phyloP scores from a whole-genome alignment of 2,888 invertebrate genomes.

The Scaptomyza tumidula region DNA sequence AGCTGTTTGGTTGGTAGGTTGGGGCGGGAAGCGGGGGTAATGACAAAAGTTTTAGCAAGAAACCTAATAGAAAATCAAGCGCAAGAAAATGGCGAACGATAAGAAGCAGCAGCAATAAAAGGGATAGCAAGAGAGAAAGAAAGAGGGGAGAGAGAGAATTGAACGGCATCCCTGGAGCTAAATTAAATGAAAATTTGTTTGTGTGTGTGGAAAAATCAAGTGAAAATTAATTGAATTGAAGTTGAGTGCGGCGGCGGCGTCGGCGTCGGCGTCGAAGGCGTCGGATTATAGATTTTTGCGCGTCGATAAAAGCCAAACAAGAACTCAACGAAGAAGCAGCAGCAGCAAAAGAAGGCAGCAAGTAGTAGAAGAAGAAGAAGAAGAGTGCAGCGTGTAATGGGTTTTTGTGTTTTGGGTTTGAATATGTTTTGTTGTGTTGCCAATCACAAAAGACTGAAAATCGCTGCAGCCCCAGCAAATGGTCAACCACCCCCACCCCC shows the following conservation, averaged over 20 bases:
- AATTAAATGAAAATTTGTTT: slow-evolving; percentile 76
- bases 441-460: slow-evolving; percentile 76
- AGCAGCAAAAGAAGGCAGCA: neutral
- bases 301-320: slow-evolving; percentile 46
- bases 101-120: slow-evolving; percentile 33
- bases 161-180: slow-evolving; percentile 62
- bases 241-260: slow-evolving; percentile 78
- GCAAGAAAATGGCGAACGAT: slow-evolving; percentile 73
- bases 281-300: slow-evolving; percentile 71
- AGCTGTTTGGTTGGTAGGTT: neutral
- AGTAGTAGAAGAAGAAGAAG: slow-evolving; percentile 25
- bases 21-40: neutral
- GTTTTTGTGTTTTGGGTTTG: neutral
- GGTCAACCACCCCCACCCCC: slow-evolving; percentile 43
- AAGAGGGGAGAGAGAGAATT: slow-evolving; percentile 30
- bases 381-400: slow-evolving; percentile 30
- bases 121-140: slow-evolving; percentile 13
- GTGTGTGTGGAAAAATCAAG: slow-evolving; percentile 79
- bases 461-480: slow-evolving; percentile 54
- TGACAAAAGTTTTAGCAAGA: slow-evolving; percentile 28
- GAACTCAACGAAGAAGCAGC: neutral
- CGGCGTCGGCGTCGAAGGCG: slow-evolving; percentile 62
- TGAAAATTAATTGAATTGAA: slow-evolving; percentile 84
- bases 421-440: slow-evolving; percentile 50
- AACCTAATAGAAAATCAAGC: slow-evolving; percentile 76